Conservation (phyloP, 2,113 vertebrate species). For the Hemibates koningsi region DNA sequence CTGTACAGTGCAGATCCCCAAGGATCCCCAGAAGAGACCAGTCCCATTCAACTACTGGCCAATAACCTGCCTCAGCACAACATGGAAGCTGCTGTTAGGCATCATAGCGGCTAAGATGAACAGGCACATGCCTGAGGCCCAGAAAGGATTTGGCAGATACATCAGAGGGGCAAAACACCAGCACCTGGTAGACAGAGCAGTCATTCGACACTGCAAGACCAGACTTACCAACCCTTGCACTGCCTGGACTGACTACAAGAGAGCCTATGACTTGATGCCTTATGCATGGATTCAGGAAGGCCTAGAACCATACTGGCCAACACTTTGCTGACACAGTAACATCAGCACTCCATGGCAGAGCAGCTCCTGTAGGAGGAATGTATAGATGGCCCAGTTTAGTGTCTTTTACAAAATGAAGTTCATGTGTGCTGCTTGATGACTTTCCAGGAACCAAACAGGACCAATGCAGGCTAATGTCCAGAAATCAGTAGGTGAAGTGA, state of each 20-base stretch:
- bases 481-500: not conserved
- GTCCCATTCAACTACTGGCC: not conserved
- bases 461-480: not conserved
- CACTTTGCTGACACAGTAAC: not conserved
- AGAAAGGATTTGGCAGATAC: not conserved
- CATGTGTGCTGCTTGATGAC: not conserved
- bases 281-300: not conserved
- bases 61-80: not conserved
- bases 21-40: not conserved
- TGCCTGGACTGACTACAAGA: not conserved
- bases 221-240: not conserved
- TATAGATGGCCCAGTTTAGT: accelerated
- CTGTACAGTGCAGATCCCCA: not conserved
- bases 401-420: not conserved
- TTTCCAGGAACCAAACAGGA: not conserved
- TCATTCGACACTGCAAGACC: not conserved
- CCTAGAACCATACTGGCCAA: not conserved
- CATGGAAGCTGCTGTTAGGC: not conserved
- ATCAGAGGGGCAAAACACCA: not conserved
- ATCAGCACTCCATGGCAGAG: not conserved
- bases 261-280: not conserved
- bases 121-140: not conserved
- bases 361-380: not conserved
- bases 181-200: not conserved
- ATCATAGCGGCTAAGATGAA: not conserved